Evolutionary conservation across 2,888 invertebrate genomes (phyloP).

Genomic region (Perizoma affinitatum): DNA sequence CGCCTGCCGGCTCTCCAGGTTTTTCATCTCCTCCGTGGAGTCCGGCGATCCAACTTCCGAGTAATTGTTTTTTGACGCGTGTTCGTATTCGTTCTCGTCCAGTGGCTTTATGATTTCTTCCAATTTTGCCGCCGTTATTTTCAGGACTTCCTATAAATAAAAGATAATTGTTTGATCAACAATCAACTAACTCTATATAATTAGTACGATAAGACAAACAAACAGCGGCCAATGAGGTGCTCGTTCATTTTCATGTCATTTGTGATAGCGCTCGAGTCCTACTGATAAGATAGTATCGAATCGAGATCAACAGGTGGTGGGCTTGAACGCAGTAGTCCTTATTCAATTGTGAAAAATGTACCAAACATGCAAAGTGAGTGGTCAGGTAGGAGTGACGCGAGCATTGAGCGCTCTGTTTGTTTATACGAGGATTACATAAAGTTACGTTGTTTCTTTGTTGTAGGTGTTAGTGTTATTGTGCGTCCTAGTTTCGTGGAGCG

Average conservation of each 20-base stretch:
- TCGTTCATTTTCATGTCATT: constrained; percentile 60
- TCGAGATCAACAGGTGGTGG: constrained; percentile 62
- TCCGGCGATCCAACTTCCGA: constrained; percentile 77
- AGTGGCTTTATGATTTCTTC: constrained; percentile 84
- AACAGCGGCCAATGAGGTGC: constrained; percentile 72
- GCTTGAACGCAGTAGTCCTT: constrained; percentile 60
- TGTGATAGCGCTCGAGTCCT: constrained; percentile 67
- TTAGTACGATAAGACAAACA: constrained; percentile 67
- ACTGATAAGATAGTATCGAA: constrained; percentile 75
- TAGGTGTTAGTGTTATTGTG: constrained; percentile 77
- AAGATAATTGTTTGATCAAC: constrained; percentile 56
- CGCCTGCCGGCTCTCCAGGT: constrained; percentile 79
- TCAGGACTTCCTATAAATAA: constrained; percentile 84
- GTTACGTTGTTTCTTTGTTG: constrained; percentile 72
- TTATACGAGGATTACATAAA: constrained; percentile 53
- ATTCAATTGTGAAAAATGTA: constrained; percentile 71
- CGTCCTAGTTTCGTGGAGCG: constrained; percentile 64
- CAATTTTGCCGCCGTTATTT: constrained; percentile 83
- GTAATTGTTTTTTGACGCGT: constrained; percentile 66
- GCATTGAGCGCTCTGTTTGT: constrained; percentile 42
- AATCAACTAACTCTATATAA: constrained; percentile 55
- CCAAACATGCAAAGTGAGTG: constrained; percentile 68
- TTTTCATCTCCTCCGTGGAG: constrained; percentile 82
- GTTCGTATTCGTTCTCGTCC: constrained; percentile 64
- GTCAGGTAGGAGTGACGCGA: constrained; percentile 40